Evolutionary conservation across 2,113 vertebrate species (phyloP).

Genomic region (Gobio gobio): DNA sequence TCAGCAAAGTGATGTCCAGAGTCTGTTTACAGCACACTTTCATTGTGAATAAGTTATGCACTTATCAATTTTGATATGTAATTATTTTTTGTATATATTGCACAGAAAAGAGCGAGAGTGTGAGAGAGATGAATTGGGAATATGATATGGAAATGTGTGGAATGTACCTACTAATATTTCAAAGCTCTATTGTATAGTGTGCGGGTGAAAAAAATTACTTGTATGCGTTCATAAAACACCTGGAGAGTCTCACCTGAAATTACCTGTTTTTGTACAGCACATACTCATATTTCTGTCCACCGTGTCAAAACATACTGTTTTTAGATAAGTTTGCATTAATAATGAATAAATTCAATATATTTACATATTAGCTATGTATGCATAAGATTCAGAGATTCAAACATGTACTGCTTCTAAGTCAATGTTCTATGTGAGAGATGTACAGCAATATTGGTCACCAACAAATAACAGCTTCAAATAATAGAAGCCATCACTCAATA

Average conservation of each 20-base stretch:
- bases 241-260: conserved; percentile 1
- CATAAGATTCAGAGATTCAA: background rate
- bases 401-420: background rate
- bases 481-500: background rate
- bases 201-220: background rate
- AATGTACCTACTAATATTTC: conserved; percentile 7
- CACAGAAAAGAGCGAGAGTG: background rate
- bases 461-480: background rate
- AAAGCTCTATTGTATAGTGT: conserved; percentile 6
- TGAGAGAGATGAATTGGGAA: conserved; percentile 5
- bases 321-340: background rate
- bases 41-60: background rate
- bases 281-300: conserved; percentile 11
- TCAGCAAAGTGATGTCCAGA: conserved; percentile 1
- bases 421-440: background rate
- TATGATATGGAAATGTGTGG: background rate
- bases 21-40: conserved; percentile 22
- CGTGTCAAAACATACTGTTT: conserved; percentile 6
- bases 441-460: background rate
- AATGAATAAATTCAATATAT: background rate
- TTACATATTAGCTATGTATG: conserved; percentile 1
- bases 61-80: conserved; percentile 23
- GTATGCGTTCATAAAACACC: conserved; percentile 11
- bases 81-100: conserved; percentile 2
- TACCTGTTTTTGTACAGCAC: conserved; percentile 5